These are phyloP conservation scores for Sipunculus nudus DNA, from an alignment of 2,888 invertebrate species.

Conservation along the genomic window DNA sequence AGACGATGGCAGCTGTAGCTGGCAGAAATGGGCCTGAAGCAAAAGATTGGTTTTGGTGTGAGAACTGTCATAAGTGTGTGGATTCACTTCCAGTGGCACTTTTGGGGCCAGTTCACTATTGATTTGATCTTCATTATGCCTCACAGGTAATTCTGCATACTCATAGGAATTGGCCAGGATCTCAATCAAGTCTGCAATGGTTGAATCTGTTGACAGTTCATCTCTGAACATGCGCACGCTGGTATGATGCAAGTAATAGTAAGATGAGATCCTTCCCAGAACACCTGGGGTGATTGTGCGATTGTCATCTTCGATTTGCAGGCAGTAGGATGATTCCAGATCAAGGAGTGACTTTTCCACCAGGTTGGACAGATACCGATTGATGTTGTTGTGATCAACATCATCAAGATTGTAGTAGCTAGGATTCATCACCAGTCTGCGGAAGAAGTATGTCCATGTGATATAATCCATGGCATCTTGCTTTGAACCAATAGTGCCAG, in stretches of 20 bases:
- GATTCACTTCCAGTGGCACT: conserved; percentile 78
- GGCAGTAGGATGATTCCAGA: conserved; percentile 80
- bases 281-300: conserved; percentile 71
- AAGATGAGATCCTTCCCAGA: conserved; percentile 93
- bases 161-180: conserved; percentile 88
- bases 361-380: conserved; percentile 79
- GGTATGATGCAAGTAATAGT: conserved; percentile 93
- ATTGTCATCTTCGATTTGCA: conserved; percentile 74
- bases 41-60: conserved; percentile 93
- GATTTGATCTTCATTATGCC: conserved; percentile 95
- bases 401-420: conserved; percentile 64
- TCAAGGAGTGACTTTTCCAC: conserved; percentile 82
- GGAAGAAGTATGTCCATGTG: conserved; percentile 98
- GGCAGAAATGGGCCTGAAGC: conserved; percentile 92
- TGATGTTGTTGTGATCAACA: conserved; percentile 64
- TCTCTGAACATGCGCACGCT: conserved; percentile 87
- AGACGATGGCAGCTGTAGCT: conserved; percentile 82
- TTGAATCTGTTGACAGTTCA: conserved; percentile 74
- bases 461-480: conserved; percentile 95
- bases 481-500: conserved; percentile 92
- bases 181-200: conserved; percentile 78
- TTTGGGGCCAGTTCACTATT: conserved; percentile 87
- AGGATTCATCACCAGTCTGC: conserved; percentile 90
- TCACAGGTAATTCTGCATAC: conserved; percentile 89
- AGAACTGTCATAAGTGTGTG: conserved; percentile 84